A percentile compares a stretch with the other conserved stretches of the same genome.
Conservation (phyloP, 2,888 invertebrate species). For the Scelioninae gen. 2 region DNA sequence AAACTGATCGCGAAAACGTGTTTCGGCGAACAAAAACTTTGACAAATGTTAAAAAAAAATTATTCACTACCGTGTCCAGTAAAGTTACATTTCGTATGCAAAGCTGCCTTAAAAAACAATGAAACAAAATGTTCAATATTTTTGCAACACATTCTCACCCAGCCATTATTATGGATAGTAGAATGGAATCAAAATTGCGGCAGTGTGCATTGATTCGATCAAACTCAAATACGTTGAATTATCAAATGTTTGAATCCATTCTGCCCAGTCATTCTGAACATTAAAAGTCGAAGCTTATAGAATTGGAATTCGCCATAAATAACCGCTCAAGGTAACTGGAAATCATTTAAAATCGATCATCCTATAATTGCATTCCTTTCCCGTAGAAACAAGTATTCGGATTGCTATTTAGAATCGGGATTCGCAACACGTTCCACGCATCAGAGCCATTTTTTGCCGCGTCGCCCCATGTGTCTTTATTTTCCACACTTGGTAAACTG, state of each 20-base stretch:
- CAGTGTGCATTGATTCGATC: too few relatives aligned
- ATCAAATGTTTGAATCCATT: not conserved
- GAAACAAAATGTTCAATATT: too few relatives aligned
- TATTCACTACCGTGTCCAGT: too few relatives aligned
- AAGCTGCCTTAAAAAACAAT: too few relatives aligned
- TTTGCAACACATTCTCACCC: too few relatives aligned
- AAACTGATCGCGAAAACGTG: too few relatives aligned
- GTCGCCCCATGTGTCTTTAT: constrained; percentile 52
- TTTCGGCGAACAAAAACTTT: too few relatives aligned
- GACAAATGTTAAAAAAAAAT: too few relatives aligned
- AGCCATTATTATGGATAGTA: too few relatives aligned
- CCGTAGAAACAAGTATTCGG: constrained; percentile 42
- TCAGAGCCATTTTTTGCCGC: constrained; percentile 56
- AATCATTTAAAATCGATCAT: constrained; percentile 49
- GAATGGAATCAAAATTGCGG: too few relatives aligned
- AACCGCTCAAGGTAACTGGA: constrained; percentile 12
- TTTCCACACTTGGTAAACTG: constrained; percentile 58
- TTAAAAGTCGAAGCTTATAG: not conserved
- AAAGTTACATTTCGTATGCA: too few relatives aligned
- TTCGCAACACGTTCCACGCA: constrained; percentile 57
- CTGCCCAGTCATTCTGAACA: too few relatives aligned
- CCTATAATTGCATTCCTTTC: constrained; percentile 44
- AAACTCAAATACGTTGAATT: not conserved
- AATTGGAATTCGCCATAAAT: constrained; percentile 12
- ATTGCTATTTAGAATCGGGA: constrained; percentile 40